A percentile compares a stretch with the other conserved stretches of the same genome.
Conservation (phyloP, 1,140 invertebrate genomes). For the Drosophila fuyamai region DNA sequence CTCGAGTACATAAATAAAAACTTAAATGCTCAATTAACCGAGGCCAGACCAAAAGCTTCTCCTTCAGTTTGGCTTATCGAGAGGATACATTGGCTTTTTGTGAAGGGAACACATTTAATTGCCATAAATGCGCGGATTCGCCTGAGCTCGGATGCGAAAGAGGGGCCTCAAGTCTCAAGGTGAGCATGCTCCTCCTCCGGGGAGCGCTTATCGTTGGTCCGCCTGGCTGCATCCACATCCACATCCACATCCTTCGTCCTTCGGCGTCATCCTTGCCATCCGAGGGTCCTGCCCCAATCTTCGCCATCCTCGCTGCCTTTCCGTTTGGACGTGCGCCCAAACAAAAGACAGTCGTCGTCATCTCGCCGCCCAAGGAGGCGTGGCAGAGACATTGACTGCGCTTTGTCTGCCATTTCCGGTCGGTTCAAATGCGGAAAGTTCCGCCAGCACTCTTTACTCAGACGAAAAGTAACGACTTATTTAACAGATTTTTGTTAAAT, state of each 20-base stretch:
- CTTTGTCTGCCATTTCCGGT: constrained; percentile 43
- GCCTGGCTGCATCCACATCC: constrained; percentile 31
- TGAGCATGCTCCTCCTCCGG: constrained; percentile 1
- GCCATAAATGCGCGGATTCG: constrained; percentile 53
- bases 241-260: neutral
- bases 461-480: neutral
- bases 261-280: constrained; percentile 16
- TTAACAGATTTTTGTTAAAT: neutral
- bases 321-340: constrained; percentile 44
- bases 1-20: constrained; percentile 11
- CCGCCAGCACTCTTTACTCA: neutral
- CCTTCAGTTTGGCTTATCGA: neutral
- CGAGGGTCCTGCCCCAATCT: constrained; percentile 25
- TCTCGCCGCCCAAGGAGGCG: constrained; percentile 17
- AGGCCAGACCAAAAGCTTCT: neutral
- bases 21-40: constrained; percentile 46
- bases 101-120: constrained; percentile 53
- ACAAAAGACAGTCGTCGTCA: constrained; percentile 24
- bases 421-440: constrained; percentile 14
- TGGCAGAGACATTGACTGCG: constrained; percentile 38
- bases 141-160: neutral
- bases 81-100: constrained; percentile 5
- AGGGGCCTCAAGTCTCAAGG: constrained; percentile 14
- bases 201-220: constrained; percentile 30
- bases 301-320: constrained; percentile 33